Percentiles rank a stretch among this genome's conserved stretches.
These are phyloP conservation scores for Drosophila atroscutellata DNA, from an alignment of 2,888 invertebrate species.

Conservation along the genomic window DNA sequence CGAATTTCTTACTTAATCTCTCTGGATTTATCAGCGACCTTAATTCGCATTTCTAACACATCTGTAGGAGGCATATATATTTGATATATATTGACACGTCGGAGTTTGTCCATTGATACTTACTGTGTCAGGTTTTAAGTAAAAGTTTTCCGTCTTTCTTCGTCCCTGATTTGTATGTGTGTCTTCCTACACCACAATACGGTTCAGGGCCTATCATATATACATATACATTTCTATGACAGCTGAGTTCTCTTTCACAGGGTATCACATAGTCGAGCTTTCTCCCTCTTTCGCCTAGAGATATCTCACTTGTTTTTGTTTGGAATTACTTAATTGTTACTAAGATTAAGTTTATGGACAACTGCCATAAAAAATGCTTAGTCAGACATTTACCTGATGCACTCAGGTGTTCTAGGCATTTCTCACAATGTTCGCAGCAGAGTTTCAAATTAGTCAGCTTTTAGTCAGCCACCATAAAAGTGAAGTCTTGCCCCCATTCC, in stretches of 20 bases:
- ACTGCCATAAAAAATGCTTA: conserved; percentile 6
- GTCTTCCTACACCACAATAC: too few species aligned
- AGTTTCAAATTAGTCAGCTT: neutral
- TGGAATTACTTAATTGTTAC: conserved; percentile 44
- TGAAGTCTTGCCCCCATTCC: conserved; percentile 15
- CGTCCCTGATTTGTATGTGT: too few species aligned
- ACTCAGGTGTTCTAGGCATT: conserved; percentile 44
- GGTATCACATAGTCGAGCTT: neutral
- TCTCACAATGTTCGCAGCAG: conserved; percentile 1
- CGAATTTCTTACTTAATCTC: neutral
- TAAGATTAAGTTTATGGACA: conserved; percentile 40
- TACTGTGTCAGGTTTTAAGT: neutral
- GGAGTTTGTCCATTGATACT: neutral
- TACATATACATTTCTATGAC: neutral
- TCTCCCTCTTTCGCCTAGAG: neutral
- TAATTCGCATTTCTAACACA: conserved; percentile 15
- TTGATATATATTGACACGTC: neutral
- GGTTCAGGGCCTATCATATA: neutral
- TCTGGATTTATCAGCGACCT: neutral
- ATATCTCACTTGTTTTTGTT: neutral
- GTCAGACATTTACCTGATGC: neutral
- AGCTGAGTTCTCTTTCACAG: neutral
- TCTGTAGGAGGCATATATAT: conserved; percentile 3
- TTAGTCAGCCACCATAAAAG: conserved; percentile 31
- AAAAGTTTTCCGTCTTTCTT: too few species aligned